These are phyloP conservation scores for Elachura formosa DNA, from an alignment of 2,113 vertebrate species.

Conservation along the genomic window DNA sequence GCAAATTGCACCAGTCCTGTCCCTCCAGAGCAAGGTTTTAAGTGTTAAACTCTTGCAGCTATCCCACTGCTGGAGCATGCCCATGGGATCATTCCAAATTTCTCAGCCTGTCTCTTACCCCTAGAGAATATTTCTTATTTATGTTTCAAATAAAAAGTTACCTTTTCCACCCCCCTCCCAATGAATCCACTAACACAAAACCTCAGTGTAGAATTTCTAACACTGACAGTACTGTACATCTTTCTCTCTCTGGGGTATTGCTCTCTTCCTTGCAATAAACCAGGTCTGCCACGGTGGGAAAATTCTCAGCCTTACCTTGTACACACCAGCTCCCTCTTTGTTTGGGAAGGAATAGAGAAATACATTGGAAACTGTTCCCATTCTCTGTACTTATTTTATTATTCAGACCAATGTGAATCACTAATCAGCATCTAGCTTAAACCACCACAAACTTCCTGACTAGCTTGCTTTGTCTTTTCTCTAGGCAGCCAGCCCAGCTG, in stretches of 20 bases:
- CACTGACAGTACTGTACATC: background rate
- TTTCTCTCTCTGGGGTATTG: conserved; percentile 1
- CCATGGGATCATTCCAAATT: background rate
- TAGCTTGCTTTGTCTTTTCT: conserved; percentile 34
- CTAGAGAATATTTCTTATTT: background rate
- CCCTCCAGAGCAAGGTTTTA: background rate
- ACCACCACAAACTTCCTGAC: conserved; percentile 21
- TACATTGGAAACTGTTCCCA: background rate
- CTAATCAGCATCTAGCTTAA: conserved; percentile 10
- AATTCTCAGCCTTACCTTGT: background rate
- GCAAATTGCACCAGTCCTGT: background rate
- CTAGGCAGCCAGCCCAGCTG: conserved; percentile 6
- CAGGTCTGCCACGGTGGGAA: background rate
- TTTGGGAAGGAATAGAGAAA: background rate
- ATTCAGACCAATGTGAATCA: conserved; percentile 17
- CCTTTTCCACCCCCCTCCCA: background rate
- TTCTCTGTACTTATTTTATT: background rate
- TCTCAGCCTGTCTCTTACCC: background rate
- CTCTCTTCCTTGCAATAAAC: conserved; percentile 38
- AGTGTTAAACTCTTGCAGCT: background rate
- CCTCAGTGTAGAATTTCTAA: background rate
- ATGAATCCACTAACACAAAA: conserved; percentile 27
- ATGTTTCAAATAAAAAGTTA: conserved; percentile 4
- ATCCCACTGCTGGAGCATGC: background rate
- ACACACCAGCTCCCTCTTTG: background rate